Conservation (phyloP, 1,140 invertebrate genomes). For the Drosophila watanabei region DNA sequence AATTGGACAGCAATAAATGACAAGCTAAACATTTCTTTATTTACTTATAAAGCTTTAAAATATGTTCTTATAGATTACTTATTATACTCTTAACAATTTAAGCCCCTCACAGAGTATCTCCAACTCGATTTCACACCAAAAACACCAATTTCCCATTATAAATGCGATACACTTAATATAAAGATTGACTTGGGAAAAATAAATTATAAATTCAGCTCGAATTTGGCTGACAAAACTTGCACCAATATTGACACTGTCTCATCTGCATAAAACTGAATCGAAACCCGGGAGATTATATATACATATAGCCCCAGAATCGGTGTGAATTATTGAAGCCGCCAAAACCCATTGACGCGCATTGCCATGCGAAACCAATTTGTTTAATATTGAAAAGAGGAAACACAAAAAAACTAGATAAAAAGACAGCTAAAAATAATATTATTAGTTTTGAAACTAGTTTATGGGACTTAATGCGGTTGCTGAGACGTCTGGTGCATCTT, state of each 20-base stretch:
- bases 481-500: constrained; percentile 22
- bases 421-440: constrained; percentile 28
- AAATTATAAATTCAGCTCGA: constrained; percentile 37
- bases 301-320: constrained; percentile 37
- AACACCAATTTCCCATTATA: constrained; percentile 10
- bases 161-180: constrained; percentile 38
- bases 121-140: neutral
- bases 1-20: too few species aligned
- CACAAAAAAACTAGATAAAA: too few species aligned
- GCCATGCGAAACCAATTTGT: constrained; percentile 30
- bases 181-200: constrained; percentile 40
- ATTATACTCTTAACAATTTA: too few species aligned
- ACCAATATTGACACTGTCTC: constrained; percentile 37
- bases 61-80: too few species aligned
- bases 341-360: constrained; percentile 28
- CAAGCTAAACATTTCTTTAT: too few species aligned
- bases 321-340: constrained; percentile 40
- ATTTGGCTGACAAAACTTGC: constrained; percentile 32
- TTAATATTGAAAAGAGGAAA: constrained; percentile 21
- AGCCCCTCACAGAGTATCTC: constrained; percentile 11
- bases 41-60: too few species aligned
- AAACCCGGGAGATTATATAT: constrained; percentile 32
- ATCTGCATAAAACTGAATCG: constrained; percentile 50
- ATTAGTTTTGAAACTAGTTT: constrained; percentile 42
- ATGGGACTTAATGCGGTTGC: constrained; percentile 16